phyloP scores from a whole-genome alignment of 2,888 invertebrate genomes.

The Ephialtes manifestator region DNA sequence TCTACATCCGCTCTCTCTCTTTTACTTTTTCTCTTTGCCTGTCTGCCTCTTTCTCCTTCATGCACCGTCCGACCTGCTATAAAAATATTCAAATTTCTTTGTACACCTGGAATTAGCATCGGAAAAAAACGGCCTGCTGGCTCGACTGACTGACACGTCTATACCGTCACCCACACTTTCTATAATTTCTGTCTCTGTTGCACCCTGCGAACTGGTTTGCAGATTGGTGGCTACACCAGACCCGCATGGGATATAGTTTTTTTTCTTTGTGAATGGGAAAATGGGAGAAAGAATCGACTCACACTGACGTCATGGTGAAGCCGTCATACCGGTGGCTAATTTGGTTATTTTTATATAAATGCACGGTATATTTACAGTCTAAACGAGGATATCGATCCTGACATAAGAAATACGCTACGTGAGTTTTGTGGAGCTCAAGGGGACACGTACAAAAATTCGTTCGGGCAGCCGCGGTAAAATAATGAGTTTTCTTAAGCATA shows the following conservation, averaged over 20 bases:
- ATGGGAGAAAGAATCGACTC: slow-evolving; percentile 21
- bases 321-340: slow-evolving; percentile 19
- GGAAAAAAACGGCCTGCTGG: slow-evolving; percentile 51
- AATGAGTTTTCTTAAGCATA: too few species aligned
- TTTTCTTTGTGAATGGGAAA: slow-evolving; percentile 9
- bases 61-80: slow-evolving; percentile 34
- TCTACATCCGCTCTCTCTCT: background rate
- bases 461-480: too few species aligned
- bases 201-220: background rate
- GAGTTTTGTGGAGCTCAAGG: too few species aligned
- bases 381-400: background rate
- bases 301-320: background rate
- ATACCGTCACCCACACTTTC: background rate
- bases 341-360: background rate
- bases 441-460: too few species aligned
- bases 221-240: slow-evolving; percentile 14
- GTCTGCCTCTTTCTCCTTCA: background rate
- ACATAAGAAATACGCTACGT: too few species aligned
- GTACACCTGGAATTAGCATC: slow-evolving; percentile 67
- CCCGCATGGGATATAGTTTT: background rate
- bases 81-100: slow-evolving; percentile 70
- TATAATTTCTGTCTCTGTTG: background rate
- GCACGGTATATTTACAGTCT: background rate
- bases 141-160: slow-evolving; percentile 14
- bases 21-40: background rate